Percentiles rank a stretch among this genome's conserved stretches.
phyloP scores from a whole-genome alignment of 2,797 vertebrate species.

The Cossypha polioptera region DNA sequence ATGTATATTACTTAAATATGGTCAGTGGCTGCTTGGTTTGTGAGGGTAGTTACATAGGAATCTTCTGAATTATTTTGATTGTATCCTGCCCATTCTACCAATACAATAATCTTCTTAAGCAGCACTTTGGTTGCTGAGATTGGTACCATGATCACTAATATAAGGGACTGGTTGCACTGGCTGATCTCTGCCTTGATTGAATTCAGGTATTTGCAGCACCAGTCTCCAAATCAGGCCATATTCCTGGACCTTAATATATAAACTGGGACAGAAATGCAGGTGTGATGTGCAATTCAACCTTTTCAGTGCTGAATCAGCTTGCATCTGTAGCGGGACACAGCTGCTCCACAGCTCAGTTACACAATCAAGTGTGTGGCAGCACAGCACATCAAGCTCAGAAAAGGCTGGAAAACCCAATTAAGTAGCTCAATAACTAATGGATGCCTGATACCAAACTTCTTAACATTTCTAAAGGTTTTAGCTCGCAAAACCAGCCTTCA shows the following conservation, averaged over 20 bases:
- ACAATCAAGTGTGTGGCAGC: neutral
- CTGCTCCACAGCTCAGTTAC: neutral
- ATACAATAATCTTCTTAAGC: neutral
- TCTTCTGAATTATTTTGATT: neutral
- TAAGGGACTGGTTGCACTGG: neutral
- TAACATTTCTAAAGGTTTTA: neutral
- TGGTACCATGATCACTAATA: neutral
- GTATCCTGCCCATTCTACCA: neutral
- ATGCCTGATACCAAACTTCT: neutral
- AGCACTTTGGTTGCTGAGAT: neutral
- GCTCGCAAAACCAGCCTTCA: neutral
- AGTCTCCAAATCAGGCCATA: neutral
- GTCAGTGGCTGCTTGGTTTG: neutral
- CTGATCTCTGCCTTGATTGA: neutral
- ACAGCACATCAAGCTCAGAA: neutral
- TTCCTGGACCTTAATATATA: neutral
- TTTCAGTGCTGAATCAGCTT: neutral
- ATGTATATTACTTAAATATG: neutral
- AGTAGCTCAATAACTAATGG: neutral
- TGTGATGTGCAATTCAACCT: neutral
- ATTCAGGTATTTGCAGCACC: neutral
- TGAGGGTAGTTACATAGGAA: neutral
- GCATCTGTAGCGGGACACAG: neutral
- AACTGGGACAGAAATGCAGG: neutral
- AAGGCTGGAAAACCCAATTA: neutral